Percentiles rank a stretch among this genome's conserved stretches.
phyloP scores from a whole-genome alignment of 2,888 invertebrate genomes.

The Bombylius discolor region DNA sequence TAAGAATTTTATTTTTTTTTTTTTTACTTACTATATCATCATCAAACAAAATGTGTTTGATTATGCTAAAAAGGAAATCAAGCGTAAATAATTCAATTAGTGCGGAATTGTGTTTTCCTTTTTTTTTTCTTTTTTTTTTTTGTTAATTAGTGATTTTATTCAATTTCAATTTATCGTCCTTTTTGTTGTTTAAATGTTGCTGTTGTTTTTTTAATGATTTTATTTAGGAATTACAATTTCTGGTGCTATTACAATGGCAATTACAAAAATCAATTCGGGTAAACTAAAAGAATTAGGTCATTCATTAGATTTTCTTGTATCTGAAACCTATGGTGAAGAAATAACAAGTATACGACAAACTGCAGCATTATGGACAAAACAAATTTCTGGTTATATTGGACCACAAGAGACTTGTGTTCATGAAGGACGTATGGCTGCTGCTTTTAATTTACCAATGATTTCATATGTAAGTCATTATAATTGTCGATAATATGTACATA shows the following conservation, averaged over 20 bases:
- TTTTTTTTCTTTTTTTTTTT: no score
- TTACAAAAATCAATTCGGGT: constrained; percentile 63
- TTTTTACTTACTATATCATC: no score
- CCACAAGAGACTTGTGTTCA: constrained; percentile 74
- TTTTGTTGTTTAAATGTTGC: neutral
- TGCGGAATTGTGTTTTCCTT: no score
- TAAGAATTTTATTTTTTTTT: neutral
- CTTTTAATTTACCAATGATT: constrained; percentile 90
- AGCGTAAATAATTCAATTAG: no score
- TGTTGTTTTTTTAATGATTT: no score
- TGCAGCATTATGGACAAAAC: constrained; percentile 68
- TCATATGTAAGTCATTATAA: constrained; percentile 67
- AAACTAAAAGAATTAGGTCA: constrained; percentile 49
- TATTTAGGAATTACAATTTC: constrained; percentile 44
- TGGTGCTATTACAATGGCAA: constrained; percentile 78
- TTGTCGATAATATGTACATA: no score
- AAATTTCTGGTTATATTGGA: constrained; percentile 80
- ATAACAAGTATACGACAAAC: constrained; percentile 73
- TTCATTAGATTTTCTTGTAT: constrained; percentile 63
- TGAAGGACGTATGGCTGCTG: constrained; percentile 85
- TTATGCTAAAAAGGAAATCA: no score
- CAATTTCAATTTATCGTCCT: neutral
- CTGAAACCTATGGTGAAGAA: constrained; percentile 86
- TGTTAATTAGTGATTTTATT: neutral
- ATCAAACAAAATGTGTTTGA: neutral